Percentiles rank a stretch among this genome's conserved stretches.
These are phyloP conservation scores for Mactromeris polynyma DNA, from an alignment of 2,888 invertebrate genomes.

Conservation along the genomic window DNA sequence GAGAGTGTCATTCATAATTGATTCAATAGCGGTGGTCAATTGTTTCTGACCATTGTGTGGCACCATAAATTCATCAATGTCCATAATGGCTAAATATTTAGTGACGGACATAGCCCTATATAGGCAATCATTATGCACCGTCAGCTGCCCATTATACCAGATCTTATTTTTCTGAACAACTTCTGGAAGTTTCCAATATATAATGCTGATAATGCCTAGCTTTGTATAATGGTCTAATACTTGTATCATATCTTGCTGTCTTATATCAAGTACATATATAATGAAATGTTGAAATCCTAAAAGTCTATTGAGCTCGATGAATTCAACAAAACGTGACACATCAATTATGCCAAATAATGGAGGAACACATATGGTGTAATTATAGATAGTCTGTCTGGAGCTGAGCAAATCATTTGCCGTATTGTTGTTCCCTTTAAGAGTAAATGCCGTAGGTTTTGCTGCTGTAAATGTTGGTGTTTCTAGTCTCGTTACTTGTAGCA, in stretches of 20 bases:
- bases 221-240: conserved; percentile 76
- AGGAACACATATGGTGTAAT: conserved; percentile 83
- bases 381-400: conserved; percentile 23
- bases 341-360: conserved; percentile 82
- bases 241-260: conserved; percentile 61
- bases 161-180: conserved; percentile 67
- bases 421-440: neutral
- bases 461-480: neutral
- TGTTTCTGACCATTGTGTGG: conserved; percentile 73
- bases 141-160: conserved; percentile 84
- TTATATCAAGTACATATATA: conserved; percentile 78
- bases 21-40: conserved; percentile 68
- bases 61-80: conserved; percentile 84
- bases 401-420: neutral
- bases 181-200: conserved; percentile 81
- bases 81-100: conserved; percentile 80
- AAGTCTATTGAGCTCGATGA: conserved; percentile 81
- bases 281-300: conserved; percentile 84
- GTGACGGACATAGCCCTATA: conserved; percentile 82
- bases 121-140: conserved; percentile 84
- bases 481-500: conserved; percentile 54
- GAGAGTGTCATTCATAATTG: conserved; percentile 64
- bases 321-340: conserved; percentile 78
- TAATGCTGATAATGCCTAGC: conserved; percentile 73
- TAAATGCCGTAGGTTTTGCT: neutral